Percentiles rank a stretch among this genome's conserved stretches.
Conservation (phyloP, 2,113 vertebrate genomes). For the Aspiorhynchus laticeps region DNA sequence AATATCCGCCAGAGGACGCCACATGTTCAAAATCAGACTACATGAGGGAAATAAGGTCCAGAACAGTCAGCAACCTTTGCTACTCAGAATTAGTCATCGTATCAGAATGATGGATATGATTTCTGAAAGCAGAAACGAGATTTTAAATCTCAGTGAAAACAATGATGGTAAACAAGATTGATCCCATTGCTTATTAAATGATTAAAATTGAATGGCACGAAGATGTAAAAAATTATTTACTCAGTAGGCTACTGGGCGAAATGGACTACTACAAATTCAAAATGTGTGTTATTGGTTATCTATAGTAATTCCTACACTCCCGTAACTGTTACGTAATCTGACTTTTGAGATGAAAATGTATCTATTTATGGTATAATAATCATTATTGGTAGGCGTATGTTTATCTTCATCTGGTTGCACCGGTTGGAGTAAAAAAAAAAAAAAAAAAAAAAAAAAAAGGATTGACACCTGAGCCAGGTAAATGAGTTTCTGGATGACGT, state of each 20-base stretch:
- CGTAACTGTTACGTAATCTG: neutral
- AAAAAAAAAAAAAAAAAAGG: neutral
- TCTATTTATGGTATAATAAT: neutral
- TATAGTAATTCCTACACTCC: neutral
- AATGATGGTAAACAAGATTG: neutral
- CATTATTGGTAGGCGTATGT: neutral
- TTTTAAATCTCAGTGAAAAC: neutral
- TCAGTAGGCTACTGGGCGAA: neutral
- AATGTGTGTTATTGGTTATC: neutral
- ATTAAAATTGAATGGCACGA: neutral
- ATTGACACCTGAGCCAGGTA: conserved; percentile 61
- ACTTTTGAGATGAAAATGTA: neutral
- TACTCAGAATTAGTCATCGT: neutral
- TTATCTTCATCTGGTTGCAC: neutral
- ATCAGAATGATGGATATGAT: neutral
- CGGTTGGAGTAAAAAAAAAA: neutral
- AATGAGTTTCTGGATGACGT: conserved; percentile 58
- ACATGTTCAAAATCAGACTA: conserved; percentile 55
- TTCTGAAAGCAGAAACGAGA: neutral
- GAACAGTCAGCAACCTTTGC: neutral
- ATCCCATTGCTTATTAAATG: neutral
- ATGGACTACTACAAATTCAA: neutral
- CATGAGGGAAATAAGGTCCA: conserved; percentile 1
- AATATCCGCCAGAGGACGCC: conserved; percentile 70
- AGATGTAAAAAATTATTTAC: neutral